These are phyloP conservation scores for Pseudochromis fuscus DNA, from an alignment of 2,797 vertebrate species.

Conservation along the genomic window DNA sequence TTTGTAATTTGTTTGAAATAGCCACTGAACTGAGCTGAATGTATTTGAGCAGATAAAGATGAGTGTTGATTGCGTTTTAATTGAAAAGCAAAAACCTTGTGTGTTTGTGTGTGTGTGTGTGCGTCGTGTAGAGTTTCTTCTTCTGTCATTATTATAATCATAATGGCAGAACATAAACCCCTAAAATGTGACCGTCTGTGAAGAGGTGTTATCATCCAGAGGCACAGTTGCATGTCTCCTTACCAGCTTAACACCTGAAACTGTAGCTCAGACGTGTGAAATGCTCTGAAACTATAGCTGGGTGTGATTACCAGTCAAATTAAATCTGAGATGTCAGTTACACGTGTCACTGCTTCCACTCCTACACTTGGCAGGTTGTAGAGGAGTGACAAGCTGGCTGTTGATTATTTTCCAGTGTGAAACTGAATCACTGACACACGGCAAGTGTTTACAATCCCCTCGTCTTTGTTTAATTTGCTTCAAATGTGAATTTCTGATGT, in stretches of 20 bases:
- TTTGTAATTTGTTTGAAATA: constrained; percentile 25
- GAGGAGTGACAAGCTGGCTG: constrained; percentile 76
- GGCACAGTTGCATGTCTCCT: constrained; percentile 75
- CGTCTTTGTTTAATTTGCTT: constrained; percentile 56
- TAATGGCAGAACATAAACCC: constrained; percentile 60
- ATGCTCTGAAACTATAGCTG: constrained; percentile 84
- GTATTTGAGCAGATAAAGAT: neutral
- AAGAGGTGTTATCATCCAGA: constrained; percentile 74
- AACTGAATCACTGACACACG: constrained; percentile 62
- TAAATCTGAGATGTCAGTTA: constrained; percentile 86
- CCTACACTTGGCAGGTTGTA: constrained; percentile 75
- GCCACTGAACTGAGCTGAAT: constrained; percentile 29
- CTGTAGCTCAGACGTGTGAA: constrained; percentile 83
- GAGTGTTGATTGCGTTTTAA: constrained; percentile 43
- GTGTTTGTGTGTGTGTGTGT: too few species aligned
- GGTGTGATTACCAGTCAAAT: constrained; percentile 88
- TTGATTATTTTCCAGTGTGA: constrained; percentile 77
- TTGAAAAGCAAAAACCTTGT: constrained; percentile 49
- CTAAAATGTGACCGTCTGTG: constrained; percentile 63
- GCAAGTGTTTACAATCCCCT: constrained; percentile 43
- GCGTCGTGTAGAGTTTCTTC: constrained; percentile 11
- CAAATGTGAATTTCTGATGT: constrained; percentile 19
- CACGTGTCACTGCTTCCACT: constrained; percentile 79
- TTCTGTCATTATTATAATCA: constrained; percentile 49
- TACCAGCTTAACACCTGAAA: constrained; percentile 82